Evolutionary conservation across 2,888 invertebrate genomes (phyloP).

Genomic region (Stenichneumon culpator): DNA sequence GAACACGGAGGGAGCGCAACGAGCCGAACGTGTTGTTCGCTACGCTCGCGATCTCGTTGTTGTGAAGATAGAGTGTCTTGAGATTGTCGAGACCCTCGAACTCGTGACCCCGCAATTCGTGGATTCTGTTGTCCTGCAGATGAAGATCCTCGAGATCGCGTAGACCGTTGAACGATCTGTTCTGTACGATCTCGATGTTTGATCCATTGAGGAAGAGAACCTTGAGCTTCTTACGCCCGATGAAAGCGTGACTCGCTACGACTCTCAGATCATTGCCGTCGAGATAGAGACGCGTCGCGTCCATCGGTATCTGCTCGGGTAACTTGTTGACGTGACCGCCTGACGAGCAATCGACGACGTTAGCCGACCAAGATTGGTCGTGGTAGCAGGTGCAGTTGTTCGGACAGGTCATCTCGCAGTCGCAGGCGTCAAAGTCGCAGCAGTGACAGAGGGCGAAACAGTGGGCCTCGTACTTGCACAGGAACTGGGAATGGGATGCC

Average conservation of each 20-base stretch:
- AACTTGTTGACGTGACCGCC: slow-evolving; percentile 90
- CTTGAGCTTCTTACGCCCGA: slow-evolving; percentile 92
- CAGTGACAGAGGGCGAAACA: slow-evolving; percentile 96
- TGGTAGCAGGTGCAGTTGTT: slow-evolving; percentile 95
- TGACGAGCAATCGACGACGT: slow-evolving; percentile 93
- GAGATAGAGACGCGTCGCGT: slow-evolving; percentile 94
- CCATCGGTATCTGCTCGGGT: slow-evolving; percentile 95
- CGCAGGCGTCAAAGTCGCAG: slow-evolving; percentile 96
- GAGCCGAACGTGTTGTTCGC: slow-evolving; percentile 91
- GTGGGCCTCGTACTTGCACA: slow-evolving; percentile 94
- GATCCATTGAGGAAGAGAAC: slow-evolving; percentile 92
- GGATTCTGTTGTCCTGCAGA: slow-evolving; percentile 91
- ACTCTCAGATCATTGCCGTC: slow-evolving; percentile 93
- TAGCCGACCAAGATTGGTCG: slow-evolving; percentile 94
- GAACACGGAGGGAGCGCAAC: slow-evolving; percentile 88
- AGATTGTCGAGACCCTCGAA: slow-evolving; percentile 92
- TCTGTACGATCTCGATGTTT: slow-evolving; percentile 92
- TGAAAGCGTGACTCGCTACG: slow-evolving; percentile 93
- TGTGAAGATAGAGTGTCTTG: slow-evolving; percentile 90
- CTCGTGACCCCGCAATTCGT: slow-evolving; percentile 91
- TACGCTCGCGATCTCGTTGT: slow-evolving; percentile 90
- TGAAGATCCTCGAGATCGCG: slow-evolving; percentile 91
- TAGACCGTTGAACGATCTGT: slow-evolving; percentile 94
- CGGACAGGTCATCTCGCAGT: slow-evolving; percentile 97
- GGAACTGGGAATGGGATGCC: slow-evolving; percentile 93